These are phyloP conservation scores for Drosophila neonasuta DNA, from an alignment of 2,888 invertebrate genomes.

Conservation along the genomic window DNA sequence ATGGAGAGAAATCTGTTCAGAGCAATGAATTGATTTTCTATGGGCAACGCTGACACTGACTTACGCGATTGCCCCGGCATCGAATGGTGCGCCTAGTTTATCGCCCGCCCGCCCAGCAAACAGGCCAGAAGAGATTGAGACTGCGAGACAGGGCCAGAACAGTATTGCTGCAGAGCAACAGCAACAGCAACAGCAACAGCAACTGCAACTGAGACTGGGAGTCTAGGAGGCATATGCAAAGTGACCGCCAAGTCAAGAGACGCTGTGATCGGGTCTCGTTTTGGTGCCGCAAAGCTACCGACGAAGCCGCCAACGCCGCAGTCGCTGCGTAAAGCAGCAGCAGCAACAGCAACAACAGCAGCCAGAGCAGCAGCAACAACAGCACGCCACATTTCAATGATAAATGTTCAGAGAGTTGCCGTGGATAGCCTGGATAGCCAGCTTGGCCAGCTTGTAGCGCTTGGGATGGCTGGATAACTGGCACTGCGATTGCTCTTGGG, in stretches of 20 bases:
- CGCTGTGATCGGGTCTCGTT: constrained; percentile 70
- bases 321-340: constrained; percentile 58
- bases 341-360: background rate
- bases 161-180: constrained; percentile 15
- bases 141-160: constrained; percentile 17
- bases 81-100: constrained; percentile 51
- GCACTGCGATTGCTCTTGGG: constrained; percentile 71
- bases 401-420: constrained; percentile 71
- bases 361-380: background rate
- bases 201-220: constrained; percentile 1
- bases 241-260: constrained; percentile 75
- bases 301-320: constrained; percentile 40
- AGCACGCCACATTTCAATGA: constrained; percentile 79
- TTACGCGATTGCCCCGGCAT: constrained; percentile 62
- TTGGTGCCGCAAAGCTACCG: constrained; percentile 77
- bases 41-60: constrained; percentile 69
- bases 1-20: constrained; percentile 71
- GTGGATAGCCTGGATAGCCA: constrained; percentile 25
- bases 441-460: constrained; percentile 11
- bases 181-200: constrained; percentile 14
- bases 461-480: constrained; percentile 19
- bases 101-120: constrained; percentile 56
- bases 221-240: constrained; percentile 57
- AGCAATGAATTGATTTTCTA: constrained; percentile 72
- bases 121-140: constrained; percentile 13